Base-by-base conservation (phyloP, 2,888 invertebrate species). In the Pseudococcus longispinus region DNA sequence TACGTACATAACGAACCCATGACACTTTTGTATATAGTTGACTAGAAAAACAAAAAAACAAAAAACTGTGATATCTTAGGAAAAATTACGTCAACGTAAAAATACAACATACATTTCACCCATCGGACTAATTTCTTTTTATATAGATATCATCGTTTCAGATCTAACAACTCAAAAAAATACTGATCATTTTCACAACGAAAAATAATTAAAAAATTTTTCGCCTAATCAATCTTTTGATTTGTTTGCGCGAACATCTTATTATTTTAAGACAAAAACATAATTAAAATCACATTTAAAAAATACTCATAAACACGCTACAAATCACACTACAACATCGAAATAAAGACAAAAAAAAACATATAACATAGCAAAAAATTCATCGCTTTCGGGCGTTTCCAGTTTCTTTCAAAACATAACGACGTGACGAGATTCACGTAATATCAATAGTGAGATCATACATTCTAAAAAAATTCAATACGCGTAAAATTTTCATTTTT, bases 261-360 rank as follows among this genome's bases (percentile, higher is more conserved):
- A 15, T 60, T 37, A 8, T 20, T n/a, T n/a, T n/a, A n/a, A n/a
- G 65, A 8, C 4, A 18, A 70, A 70, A 70, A 9, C n/a, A 13
- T 46, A 46, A 46, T 15, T 46, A 11, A 46, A 70, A 70, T 70
- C 70, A 70, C 70, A 29, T 70, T 70, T 70, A 70, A 70, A 70
- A 29, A n/a, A 70, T 18, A 32, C 8, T 15, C 15, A 4, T 51
- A 51, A 29, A 70, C 29, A 70, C 15, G 29, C n/a, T 29, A 20
- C 5, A 18, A 4, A 29, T 70, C 29, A 29, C 70, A 70, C 70
- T 70, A 70, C 29, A 70, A 23, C 20, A 60, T 60, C 13, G 23
- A 60, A 60, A 60, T 13, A 5, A 15, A n/a, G n/a, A n/a, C 1
- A 60, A 70, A 70, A 32, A 70, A 15, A 29, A 32, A 29, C 5